phyloP scores from a whole-genome alignment of 2,888 invertebrate genomes.

The Cataglyphis rosenhaueri region DNA sequence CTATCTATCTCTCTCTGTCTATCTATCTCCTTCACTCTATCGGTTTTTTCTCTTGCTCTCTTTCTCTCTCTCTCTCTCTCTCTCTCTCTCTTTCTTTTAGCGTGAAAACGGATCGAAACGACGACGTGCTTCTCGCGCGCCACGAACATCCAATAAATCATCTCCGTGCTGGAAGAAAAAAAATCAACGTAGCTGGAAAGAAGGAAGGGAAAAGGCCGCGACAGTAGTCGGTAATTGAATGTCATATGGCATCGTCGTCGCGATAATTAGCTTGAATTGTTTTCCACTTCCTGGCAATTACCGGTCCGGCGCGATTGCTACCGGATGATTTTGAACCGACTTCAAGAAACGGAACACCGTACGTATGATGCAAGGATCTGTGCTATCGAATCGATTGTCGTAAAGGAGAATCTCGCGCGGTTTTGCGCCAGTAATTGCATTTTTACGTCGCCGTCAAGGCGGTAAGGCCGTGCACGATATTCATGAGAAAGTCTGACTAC shows the following conservation, averaged over 20 bases:
- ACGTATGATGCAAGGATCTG: conserved; percentile 39
- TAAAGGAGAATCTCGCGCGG: conserved; percentile 46
- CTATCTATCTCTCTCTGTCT: conserved; percentile 21
- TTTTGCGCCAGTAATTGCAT: conserved; percentile 61
- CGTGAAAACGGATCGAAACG: conserved; percentile 47
- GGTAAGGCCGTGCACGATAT: conserved; percentile 32
- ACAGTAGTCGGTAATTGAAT: conserved; percentile 70
- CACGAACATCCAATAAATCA: conserved; percentile 63
- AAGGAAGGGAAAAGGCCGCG: conserved; percentile 27
- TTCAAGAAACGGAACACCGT: conserved; percentile 9
- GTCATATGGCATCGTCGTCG: conserved; percentile 61
- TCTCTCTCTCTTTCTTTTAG: conserved; percentile 31
- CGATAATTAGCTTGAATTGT: conserved; percentile 78
- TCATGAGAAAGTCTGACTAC: conserved; percentile 19
- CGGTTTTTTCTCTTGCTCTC: conserved; percentile 3
- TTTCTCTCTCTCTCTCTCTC: conserved; percentile 25
- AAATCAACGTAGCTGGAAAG: conserved; percentile 40
- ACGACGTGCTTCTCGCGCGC: conserved; percentile 20
- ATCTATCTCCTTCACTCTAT: conserved; percentile 19
- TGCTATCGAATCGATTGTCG: conserved; percentile 47
- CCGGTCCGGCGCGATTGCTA: background rate
- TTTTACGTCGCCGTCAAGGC: conserved; percentile 44
- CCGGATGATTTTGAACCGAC: background rate
- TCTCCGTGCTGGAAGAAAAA: conserved; percentile 51
- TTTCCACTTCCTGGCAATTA: conserved; percentile 72